Conservation (phyloP, 2,113 vertebrate species). For the Halichoeres trimaculatus region DNA sequence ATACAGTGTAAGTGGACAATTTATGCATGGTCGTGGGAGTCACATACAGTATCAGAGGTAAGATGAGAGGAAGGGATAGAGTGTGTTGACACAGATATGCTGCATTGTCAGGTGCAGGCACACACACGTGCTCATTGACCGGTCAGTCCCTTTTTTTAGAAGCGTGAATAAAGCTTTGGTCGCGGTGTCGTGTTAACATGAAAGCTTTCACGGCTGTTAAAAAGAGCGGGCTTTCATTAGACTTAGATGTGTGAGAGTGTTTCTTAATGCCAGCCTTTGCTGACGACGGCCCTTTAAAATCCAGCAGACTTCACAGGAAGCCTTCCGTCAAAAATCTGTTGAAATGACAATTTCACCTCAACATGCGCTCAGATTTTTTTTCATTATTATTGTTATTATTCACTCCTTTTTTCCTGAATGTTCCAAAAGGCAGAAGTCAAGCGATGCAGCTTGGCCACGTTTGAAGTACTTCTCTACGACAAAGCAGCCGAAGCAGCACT, state of each 20-base stretch:
- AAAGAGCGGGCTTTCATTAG: slow-evolving; percentile 79
- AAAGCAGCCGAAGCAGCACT: slow-evolving; percentile 26
- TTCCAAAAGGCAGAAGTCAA: slow-evolving; percentile 47
- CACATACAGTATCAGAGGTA: slow-evolving; percentile 62
- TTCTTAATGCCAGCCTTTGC: slow-evolving; percentile 72
- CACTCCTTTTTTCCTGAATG: slow-evolving; percentile 8
- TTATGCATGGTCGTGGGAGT: slow-evolving; percentile 59
- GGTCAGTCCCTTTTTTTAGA: slow-evolving; percentile 63
- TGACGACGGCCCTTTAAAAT: slow-evolving; percentile 72
- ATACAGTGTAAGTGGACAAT: slow-evolving; percentile 45
- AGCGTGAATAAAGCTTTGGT: slow-evolving; percentile 74
- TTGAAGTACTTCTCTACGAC: slow-evolving; percentile 29
- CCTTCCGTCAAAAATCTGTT: slow-evolving; percentile 72
- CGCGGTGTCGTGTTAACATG: slow-evolving; percentile 78
- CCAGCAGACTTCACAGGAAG: slow-evolving; percentile 59
- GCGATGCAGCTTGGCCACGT: slow-evolving; percentile 10
- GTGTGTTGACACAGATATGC: slow-evolving; percentile 70
- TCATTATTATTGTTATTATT: not conserved
- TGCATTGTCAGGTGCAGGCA: slow-evolving; percentile 44
- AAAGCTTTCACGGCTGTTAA: slow-evolving; percentile 77
- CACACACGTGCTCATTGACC: slow-evolving; percentile 54
- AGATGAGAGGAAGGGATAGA: slow-evolving; percentile 69
- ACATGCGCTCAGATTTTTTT: slow-evolving; percentile 26
- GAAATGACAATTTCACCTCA: slow-evolving; percentile 68
- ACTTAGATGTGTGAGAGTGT: slow-evolving; percentile 71